Conservation (phyloP, 2,113 vertebrate genomes). For the Oxygymnocypris stewartii region DNA sequence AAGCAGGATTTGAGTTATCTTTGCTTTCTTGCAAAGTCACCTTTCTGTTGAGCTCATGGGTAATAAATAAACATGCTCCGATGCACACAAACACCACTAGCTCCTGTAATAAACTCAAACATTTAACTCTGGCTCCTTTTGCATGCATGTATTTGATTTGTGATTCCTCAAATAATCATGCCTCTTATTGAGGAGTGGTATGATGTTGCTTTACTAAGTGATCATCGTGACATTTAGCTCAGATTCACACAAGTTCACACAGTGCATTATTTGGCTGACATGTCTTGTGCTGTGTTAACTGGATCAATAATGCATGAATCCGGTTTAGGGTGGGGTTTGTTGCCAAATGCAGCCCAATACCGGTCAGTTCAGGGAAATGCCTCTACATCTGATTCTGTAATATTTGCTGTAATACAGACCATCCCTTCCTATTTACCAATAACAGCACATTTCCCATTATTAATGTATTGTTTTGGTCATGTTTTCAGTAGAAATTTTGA, state of each 20-base stretch:
- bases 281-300: slow-evolving; percentile 2
- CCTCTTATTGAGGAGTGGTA: background rate
- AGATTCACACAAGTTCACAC: background rate
- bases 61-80: background rate
- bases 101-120: background rate
- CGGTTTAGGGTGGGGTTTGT: background rate
- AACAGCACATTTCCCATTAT: background rate
- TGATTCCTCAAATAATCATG: background rate
- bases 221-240: background rate
- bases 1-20: background rate
- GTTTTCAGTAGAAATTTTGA: background rate
- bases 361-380: background rate
- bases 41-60: background rate
- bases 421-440: background rate
- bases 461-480: background rate
- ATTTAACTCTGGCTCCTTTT: background rate
- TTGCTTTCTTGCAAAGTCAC: slow-evolving; percentile 22
- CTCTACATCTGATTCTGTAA: background rate
- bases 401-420: background rate
- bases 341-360: background rate
- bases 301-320: slow-evolving; percentile 46
- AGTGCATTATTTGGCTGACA: background rate
- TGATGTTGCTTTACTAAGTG: background rate
- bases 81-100: background rate
- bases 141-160: background rate